These are phyloP conservation scores for Tetraodon nigroviridis DNA, from an alignment of 2,113 vertebrate species.

Conservation along the genomic window DNA sequence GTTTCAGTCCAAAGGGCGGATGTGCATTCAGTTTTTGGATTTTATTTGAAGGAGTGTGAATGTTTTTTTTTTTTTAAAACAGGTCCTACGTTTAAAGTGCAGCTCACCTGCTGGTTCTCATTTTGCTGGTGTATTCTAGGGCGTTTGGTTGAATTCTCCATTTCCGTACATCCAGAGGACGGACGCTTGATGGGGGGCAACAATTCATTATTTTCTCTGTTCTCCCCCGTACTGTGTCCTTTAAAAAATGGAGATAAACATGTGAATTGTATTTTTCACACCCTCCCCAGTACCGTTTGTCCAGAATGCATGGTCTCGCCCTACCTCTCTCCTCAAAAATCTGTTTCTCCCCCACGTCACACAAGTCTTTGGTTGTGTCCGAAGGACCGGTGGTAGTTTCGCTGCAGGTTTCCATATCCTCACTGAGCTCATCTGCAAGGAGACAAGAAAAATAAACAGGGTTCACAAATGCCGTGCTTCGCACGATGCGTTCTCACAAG, in stretches of 20 bases:
- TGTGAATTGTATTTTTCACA: not conserved
- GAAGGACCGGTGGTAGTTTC: constrained; percentile 79
- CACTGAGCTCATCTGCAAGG: constrained; percentile 80
- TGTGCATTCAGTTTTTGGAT: not conserved
- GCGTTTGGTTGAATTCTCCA: constrained; percentile 82
- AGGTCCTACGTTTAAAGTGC: constrained; percentile 7
- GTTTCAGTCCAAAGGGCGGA: not conserved
- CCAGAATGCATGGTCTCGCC: not conserved
- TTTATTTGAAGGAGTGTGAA: too few relatives aligned
- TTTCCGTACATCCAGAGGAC: constrained; percentile 73
- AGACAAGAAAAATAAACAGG: constrained; percentile 31
- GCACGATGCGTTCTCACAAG: constrained; percentile 29
- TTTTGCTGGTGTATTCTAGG: constrained; percentile 84
- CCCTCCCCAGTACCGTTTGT: not conserved
- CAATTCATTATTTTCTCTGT: constrained; percentile 81
- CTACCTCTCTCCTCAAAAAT: constrained; percentile 80
- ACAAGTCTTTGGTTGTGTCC: constrained; percentile 85
- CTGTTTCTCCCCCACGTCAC: constrained; percentile 75
- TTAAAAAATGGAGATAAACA: constrained; percentile 30
- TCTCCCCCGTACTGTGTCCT: constrained; percentile 75
- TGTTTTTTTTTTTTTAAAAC: too few relatives aligned
- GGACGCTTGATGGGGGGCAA: constrained; percentile 78
- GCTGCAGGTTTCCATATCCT: constrained; percentile 82
- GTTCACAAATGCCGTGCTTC: constrained; percentile 34
- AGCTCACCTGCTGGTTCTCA: constrained; percentile 84